These are phyloP conservation scores for Glyphotaelius pellucidus DNA, from an alignment of 2,888 invertebrate genomes.

Conservation along the genomic window DNA sequence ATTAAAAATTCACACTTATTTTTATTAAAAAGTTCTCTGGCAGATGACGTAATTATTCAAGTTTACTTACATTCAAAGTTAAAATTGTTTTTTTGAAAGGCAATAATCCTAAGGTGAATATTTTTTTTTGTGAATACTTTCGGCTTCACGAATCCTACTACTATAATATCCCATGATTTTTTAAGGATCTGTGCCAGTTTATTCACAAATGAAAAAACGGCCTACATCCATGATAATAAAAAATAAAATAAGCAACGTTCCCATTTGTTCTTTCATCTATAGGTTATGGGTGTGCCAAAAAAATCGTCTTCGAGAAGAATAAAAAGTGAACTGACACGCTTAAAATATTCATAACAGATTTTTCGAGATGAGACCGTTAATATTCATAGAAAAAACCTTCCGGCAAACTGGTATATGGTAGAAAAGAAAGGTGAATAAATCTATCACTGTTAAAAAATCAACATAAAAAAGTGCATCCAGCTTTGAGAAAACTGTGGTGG, in stretches of 20 bases:
- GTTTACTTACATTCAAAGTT: no score
- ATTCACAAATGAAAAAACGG: no score
- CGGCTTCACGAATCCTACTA: no score
- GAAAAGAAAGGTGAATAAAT: conserved; percentile 36
- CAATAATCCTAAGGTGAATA: no score
- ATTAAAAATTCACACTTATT: no score
- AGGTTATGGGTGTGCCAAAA: conserved; percentile 9
- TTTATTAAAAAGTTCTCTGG: no score
- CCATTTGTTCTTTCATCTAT: background rate
- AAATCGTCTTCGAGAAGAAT: conserved; percentile 13
- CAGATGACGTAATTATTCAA: no score
- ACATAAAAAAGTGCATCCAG: conserved; percentile 13
- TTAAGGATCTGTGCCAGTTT: no score
- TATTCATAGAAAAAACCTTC: conserved; percentile 49
- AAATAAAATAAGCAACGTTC: background rate
- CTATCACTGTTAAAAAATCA: background rate
- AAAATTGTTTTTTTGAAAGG: no score
- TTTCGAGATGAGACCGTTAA: conserved; percentile 57
- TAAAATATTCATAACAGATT: conserved; percentile 49
- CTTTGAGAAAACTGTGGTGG: background rate
- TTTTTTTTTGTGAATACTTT: no score
- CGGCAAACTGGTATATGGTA: background rate
- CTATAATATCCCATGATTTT: no score
- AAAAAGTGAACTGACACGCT: conserved; percentile 47
- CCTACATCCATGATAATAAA: background rate